phyloP scores from a whole-genome alignment of 2,888 invertebrate genomes.

The Galeruca laticollis region DNA sequence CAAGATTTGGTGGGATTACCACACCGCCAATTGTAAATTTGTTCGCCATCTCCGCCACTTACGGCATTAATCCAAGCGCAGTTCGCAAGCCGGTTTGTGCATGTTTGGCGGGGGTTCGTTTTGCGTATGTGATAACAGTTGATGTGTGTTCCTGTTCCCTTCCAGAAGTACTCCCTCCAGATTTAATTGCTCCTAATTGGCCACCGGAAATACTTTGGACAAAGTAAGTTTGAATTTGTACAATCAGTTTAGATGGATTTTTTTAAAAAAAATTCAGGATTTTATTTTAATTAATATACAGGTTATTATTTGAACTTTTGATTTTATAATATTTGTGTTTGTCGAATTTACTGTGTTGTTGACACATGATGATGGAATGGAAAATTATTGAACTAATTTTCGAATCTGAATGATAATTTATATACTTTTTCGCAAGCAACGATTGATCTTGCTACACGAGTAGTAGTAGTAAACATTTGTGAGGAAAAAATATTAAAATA shows the following conservation, averaged over 20 bases:
- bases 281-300: too few species aligned
- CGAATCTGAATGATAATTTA: too few species aligned
- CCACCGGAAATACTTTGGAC: constrained; percentile 19
- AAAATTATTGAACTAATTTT: too few species aligned
- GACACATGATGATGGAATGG: too few species aligned
- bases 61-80: constrained; percentile 22
- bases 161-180: constrained; percentile 31
- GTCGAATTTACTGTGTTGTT: background rate
- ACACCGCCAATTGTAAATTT: constrained; percentile 42
- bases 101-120: constrained; percentile 33
- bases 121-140: constrained; percentile 26
- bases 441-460: too few species aligned
- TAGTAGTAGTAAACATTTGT: too few species aligned
- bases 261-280: too few species aligned
- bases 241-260: constrained; percentile 1
- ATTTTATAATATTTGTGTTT: background rate
- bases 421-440: too few species aligned
- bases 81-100: constrained; percentile 29
- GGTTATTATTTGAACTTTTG: background rate
- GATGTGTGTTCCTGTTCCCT: constrained; percentile 25
- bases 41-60: constrained; percentile 5
- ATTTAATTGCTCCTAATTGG: constrained; percentile 18
- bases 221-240: background rate
- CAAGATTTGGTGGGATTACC: constrained; percentile 51
- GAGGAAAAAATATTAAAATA: too few species aligned